A percentile compares a stretch with the other conserved stretches of the same genome.
Conservation (phyloP, 1,140 invertebrate species). For the Maconellicoccus hirsutus region DNA sequence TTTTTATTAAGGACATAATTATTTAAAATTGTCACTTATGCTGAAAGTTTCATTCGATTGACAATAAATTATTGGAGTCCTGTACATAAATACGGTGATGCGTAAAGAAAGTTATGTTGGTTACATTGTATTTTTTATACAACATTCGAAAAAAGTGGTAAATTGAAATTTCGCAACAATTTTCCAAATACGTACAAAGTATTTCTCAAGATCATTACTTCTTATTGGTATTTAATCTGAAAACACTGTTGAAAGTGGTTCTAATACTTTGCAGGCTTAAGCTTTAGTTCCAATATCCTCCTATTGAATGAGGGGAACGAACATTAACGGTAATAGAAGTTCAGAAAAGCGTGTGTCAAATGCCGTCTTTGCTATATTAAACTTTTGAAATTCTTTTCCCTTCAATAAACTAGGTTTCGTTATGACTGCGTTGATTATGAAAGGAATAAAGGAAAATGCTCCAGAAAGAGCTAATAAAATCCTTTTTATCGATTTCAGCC, state of each 20-base stretch:
- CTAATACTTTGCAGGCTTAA: background rate
- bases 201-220: background rate
- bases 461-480: background rate
- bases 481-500: background rate
- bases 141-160: no score
- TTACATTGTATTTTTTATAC: no score
- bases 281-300: background rate
- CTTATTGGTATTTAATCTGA: slow-evolving; percentile 1
- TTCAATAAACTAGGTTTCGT: slow-evolving; percentile 1
- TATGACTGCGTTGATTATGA: slow-evolving; percentile 8
- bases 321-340: slow-evolving; percentile 9
- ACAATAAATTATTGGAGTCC: no score
- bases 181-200: no score
- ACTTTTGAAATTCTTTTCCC: background rate
- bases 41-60: no score
- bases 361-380: slow-evolving; percentile 4
- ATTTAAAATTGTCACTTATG: no score
- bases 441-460: background rate
- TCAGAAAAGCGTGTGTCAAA: background rate
- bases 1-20: no score
- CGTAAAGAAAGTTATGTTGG: no score
- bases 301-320: background rate
- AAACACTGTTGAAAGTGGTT: background rate
- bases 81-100: no score
- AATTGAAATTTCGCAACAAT: no score